Percentiles rank a stretch among this genome's conserved stretches.
Evolutionary conservation across 2,113 vertebrate species (phyloP).

Genomic region (Garra rufa): DNA sequence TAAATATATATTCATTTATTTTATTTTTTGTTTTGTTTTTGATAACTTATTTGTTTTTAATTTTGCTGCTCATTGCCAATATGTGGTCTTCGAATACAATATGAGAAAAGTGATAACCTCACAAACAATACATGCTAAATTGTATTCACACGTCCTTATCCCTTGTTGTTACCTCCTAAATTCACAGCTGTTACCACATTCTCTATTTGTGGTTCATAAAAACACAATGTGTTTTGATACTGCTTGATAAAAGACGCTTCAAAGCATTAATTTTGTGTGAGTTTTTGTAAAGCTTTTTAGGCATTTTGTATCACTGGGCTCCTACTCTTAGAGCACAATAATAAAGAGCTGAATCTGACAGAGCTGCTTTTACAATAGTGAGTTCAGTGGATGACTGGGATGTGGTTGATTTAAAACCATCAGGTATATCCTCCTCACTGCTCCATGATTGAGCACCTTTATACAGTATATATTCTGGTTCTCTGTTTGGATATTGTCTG

Average conservation of each 20-base stretch:
- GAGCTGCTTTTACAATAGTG: no score
- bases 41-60: neutral
- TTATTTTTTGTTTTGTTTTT: neutral
- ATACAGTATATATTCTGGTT: no score
- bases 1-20: no score
- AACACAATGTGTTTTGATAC: neutral
- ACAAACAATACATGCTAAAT: no score
- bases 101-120: neutral
- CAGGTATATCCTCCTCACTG: no score
- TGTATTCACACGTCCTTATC: neutral
- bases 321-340: no score
- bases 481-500: no score
- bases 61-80: neutral
- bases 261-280: neutral
- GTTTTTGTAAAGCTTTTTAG: conserved; percentile 13
- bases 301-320: conserved; percentile 30
- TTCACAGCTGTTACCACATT: neutral
- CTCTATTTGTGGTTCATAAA: no score
- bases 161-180: neutral
- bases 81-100: neutral
- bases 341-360: no score
- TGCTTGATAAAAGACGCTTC: neutral
- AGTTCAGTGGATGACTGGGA: no score
- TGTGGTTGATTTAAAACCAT: no score
- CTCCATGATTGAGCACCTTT: no score